These are phyloP conservation scores for Corella eumyota DNA, from an alignment of 23 tunicate species.

Conservation along the genomic window DNA sequence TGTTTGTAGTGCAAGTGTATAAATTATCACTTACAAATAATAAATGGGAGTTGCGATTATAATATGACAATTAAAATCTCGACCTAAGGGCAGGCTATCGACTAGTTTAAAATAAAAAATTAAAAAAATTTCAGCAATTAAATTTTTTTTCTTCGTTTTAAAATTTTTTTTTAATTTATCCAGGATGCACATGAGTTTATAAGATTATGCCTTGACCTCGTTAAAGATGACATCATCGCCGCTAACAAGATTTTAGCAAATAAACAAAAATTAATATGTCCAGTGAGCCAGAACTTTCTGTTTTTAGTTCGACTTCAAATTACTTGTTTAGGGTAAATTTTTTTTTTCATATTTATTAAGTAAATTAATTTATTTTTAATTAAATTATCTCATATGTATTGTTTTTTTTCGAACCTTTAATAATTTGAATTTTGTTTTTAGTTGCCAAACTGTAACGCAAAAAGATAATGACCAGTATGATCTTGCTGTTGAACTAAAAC, in stretches of 20 bases:
- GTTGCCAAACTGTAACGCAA: constrained; percentile 10
- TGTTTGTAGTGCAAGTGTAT: too few species aligned
- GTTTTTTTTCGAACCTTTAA: too few species aligned
- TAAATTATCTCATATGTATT: too few species aligned
- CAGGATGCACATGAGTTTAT: constrained; percentile 62
- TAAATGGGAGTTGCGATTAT: neutral
- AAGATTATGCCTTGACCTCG: constrained; percentile 20
- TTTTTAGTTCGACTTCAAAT: constrained; percentile 28
- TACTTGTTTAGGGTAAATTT: constrained; percentile 3
- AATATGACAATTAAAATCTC: neutral
- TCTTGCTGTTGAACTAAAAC: constrained; percentile 28
- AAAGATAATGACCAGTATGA: constrained; percentile 27
- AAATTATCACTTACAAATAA: neutral
- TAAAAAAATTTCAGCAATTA: neutral
- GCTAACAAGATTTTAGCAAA: neutral
- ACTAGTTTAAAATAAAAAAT: neutral
- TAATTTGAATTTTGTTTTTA: too few species aligned
- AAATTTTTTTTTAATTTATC: too few species aligned
- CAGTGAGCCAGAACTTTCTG: constrained; percentile 24
- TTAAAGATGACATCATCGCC: constrained; percentile 17
- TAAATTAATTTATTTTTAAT: neutral
- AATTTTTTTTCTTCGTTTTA: neutral
- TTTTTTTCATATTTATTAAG: neutral
- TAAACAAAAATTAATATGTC: constrained; percentile 4
- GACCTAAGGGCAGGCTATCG: neutral